These are phyloP conservation scores for Cyphomyrus discorhynchus DNA, from an alignment of 2,113 vertebrate species.

Conservation along the genomic window DNA sequence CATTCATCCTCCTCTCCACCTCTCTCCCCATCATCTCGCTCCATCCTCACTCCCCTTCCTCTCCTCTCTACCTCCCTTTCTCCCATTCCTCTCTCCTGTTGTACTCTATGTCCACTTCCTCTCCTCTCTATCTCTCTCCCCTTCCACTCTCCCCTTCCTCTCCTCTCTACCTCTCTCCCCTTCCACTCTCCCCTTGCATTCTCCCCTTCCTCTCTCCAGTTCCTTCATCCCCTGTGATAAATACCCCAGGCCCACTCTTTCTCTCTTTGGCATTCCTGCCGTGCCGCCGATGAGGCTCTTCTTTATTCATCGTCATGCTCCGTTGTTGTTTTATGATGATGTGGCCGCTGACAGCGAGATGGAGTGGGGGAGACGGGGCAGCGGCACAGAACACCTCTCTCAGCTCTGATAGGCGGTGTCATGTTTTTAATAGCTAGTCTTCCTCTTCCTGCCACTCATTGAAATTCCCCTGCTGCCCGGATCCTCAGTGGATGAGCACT, in stretches of 20 bases:
- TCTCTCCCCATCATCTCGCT: neutral
- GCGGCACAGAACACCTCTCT: neutral
- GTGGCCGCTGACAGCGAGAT: conserved; percentile 12
- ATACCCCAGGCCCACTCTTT: neutral
- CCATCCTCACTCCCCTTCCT: neutral
- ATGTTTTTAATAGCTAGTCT: conserved; percentile 20
- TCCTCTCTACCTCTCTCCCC: neutral
- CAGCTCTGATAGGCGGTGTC: conserved; percentile 3
- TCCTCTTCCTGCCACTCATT: conserved; percentile 10
- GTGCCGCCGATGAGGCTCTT: neutral
- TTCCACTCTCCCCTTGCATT: neutral
- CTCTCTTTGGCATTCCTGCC: neutral
- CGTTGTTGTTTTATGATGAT: conserved; percentile 17
- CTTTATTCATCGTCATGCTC: conserved; percentile 2
- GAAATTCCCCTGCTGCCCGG: neutral
- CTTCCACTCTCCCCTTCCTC: neutral
- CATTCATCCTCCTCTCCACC: too few species aligned
- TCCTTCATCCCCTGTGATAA: neutral
- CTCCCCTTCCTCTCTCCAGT: neutral
- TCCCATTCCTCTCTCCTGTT: neutral
- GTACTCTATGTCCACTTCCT: neutral
- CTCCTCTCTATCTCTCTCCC: neutral
- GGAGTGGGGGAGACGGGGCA: neutral
- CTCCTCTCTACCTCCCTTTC: neutral
- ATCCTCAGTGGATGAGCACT: neutral